Base-by-base conservation (phyloP, 2,113 vertebrate species). In the Zapus hudsonius region DNA sequence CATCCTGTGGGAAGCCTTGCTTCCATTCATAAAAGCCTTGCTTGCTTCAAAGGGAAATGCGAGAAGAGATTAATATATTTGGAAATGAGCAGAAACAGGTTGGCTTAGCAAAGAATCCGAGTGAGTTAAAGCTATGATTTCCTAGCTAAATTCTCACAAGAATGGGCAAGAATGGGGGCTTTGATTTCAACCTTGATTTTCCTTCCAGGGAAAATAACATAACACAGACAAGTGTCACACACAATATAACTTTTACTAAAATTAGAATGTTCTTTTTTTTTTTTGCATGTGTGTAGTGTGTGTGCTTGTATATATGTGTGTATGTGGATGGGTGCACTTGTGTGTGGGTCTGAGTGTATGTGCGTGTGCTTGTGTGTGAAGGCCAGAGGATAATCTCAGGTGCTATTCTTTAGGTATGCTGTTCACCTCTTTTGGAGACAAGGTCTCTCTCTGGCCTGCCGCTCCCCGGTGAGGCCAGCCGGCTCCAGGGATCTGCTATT, bases 11-110 rank as follows among this genome's bases (percentile, higher is more conserved):
- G 87, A 87, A 87, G 88, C 52, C 69, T 66, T 2, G 3, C 79
- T 88, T 61, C 70, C 82, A 92, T 95, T 88, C 93, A 95, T 92
- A 92, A 84, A 75, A 93, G 87, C 82, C 69, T 94, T 87, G 81
- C 80, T 93, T 95, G 87, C 81, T 95, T 94, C 88, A 80, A 95
- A 93, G 72, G 8, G 7, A 93, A 93, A 86, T 1, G 42, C 44
- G 78, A 89, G 61, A 38, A 75, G 75, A 93, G 84, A 92, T 80
- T 55, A 84, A 89, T 81, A 89, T 42, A 8, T 69, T 64, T 86
- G 61, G 91, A 94, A 95, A 95, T 73, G 78, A 91, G 29, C 59
- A 88, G 94, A 88, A 95, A 76, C 55, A 92, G 86, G 66, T 16
- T 74, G 55, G 42, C 76, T 83, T 86, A 75, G 61, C 1, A 16